phyloP scores from a whole-genome alignment of 2,888 invertebrate genomes.

The Pyrochroa serraticornis region DNA sequence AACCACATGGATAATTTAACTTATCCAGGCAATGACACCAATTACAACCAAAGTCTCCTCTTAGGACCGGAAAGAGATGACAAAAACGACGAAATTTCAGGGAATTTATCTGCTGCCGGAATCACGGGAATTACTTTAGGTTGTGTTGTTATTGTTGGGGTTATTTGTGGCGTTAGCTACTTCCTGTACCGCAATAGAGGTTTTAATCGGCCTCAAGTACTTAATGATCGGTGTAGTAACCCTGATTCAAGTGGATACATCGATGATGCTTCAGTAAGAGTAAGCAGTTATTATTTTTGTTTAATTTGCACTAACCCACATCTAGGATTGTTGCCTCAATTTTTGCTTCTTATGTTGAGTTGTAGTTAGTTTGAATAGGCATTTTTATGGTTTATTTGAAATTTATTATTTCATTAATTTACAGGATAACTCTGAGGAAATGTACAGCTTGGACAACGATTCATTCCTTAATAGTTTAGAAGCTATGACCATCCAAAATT shows the following conservation, averaged over 20 bases:
- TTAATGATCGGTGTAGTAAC: conserved; percentile 82
- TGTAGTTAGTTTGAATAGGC: background rate
- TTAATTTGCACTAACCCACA: conserved; percentile 32
- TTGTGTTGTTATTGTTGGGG: conserved; percentile 67
- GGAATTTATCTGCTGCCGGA: conserved; percentile 53
- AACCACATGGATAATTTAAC: conserved; percentile 47
- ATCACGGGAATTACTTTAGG: conserved; percentile 75
- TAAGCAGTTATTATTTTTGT: conserved; percentile 59
- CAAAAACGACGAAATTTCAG: conserved; percentile 32
- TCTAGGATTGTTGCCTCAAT: background rate
- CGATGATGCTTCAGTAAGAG: conserved; percentile 84
- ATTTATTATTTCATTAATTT: conserved; percentile 47
- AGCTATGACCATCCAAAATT: conserved; percentile 93
- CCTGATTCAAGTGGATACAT: conserved; percentile 87
- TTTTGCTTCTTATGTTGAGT: conserved; percentile 18
- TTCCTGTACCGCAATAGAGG: conserved; percentile 74
- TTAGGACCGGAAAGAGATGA: conserved; percentile 39
- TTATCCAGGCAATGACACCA: conserved; percentile 42
- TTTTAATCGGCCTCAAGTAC: conserved; percentile 81
- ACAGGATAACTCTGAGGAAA: conserved; percentile 91
- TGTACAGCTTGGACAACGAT: conserved; percentile 93
- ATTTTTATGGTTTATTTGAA: background rate
- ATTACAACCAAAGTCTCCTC: conserved; percentile 42
- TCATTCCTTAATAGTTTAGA: conserved; percentile 91
- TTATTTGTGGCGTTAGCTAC: conserved; percentile 70